These are phyloP conservation scores for Agelastica alni DNA, from an alignment of 2,888 invertebrate species.

Conservation along the genomic window DNA sequence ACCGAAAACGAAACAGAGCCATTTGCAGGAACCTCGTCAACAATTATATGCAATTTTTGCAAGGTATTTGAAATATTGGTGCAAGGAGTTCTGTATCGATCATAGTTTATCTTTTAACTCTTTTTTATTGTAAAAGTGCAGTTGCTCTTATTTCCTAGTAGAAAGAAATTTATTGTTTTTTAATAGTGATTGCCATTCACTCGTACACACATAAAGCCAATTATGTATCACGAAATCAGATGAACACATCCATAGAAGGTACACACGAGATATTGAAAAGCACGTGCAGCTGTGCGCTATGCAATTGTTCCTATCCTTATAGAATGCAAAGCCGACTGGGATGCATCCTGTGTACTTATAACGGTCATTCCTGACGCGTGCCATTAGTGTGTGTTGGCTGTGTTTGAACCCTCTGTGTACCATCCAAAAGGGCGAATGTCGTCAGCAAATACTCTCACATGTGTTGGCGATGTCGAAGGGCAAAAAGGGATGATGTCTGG, in stretches of 20 bases:
- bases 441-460: conserved; percentile 33
- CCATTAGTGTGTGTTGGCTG: conserved; percentile 36
- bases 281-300: conserved; percentile 52
- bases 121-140: neutral
- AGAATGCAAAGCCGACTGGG: conserved; percentile 29
- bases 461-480: conserved; percentile 34
- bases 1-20: no score
- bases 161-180: neutral
- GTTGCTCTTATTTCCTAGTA: no score
- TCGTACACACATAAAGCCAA: conserved; percentile 12
- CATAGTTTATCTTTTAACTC: neutral
- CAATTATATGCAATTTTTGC: no score
- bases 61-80: no score
- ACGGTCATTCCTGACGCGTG: conserved; percentile 52
- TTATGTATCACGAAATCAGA: conserved; percentile 17
- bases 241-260: conserved; percentile 6
- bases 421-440: conserved; percentile 32
- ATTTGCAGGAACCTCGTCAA: no score
- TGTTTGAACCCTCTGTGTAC: conserved; percentile 22
- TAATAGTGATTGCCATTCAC: neutral
- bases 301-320: conserved; percentile 42
- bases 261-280: conserved; percentile 29
- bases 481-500: conserved; percentile 39
- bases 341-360: conserved; percentile 43
- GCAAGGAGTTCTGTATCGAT: neutral